Evolutionary conservation across 2,797 vertebrate genomes (phyloP).

Genomic region (Notolepis coatsorum): DNA sequence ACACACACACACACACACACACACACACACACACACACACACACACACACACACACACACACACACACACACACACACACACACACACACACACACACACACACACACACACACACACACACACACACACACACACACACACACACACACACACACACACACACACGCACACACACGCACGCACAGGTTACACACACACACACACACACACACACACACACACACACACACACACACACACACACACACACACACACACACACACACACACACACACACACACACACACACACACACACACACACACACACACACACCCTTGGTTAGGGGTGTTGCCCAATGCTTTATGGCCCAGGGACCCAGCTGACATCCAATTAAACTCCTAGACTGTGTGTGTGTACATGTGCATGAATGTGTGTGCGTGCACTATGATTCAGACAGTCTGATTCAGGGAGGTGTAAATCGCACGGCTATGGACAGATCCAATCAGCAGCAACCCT

Average conservation of each 20-base stretch:
- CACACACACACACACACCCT: constrained; percentile 37
- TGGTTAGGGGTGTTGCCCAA: constrained; percentile 45
- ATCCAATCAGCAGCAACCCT: constrained; percentile 81
- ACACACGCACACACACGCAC: neutral
- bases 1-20: constrained; percentile 5
- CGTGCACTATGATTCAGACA: constrained; percentile 42
- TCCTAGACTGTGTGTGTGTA: constrained; percentile 33
- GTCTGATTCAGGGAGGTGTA: constrained; percentile 75
- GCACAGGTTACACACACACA: too few relatives aligned
- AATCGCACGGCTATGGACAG: constrained; percentile 77
- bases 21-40: neutral
- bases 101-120: neutral
- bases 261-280: neutral
- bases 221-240: constrained; percentile 3
- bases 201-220: neutral
- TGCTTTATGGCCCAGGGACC: constrained; percentile 74
- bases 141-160: neutral
- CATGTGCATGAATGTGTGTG: constrained; percentile 23
- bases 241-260: constrained; percentile 21
- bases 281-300: constrained; percentile 9
- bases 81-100: neutral
- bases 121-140: neutral
- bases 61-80: neutral
- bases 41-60: neutral
- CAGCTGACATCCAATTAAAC: constrained; percentile 78